A percentile compares a stretch with the other conserved stretches of the same genome.
Conservation (phyloP, 2,113 vertebrate genomes). For the Zosterops hypoxanthus region DNA sequence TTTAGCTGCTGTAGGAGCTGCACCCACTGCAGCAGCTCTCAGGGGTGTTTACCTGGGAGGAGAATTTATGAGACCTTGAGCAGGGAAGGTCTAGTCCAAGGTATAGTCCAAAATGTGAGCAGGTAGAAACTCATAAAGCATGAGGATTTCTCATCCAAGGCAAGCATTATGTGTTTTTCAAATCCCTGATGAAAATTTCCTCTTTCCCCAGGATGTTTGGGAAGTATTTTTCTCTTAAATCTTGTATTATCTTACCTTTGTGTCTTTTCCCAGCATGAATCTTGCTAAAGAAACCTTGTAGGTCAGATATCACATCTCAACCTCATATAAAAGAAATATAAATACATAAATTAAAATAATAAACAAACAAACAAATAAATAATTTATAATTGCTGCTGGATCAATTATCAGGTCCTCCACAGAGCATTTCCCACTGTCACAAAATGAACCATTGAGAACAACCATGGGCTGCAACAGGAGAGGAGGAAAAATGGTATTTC, state of each 20-base stretch:
- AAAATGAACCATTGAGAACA: background rate
- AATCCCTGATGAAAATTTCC: background rate
- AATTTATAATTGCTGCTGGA: background rate
- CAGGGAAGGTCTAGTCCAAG: background rate
- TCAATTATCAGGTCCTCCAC: background rate
- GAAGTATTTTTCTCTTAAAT: background rate
- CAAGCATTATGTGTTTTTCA: background rate
- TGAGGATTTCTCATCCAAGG: background rate
- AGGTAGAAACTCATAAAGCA: background rate
- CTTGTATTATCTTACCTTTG: background rate
- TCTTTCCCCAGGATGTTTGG: background rate
- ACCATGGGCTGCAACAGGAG: background rate
- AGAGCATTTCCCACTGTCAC: background rate
- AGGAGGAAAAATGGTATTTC: background rate
- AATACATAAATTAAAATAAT: too few relatives aligned
- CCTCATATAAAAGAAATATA: background rate
- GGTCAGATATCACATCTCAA: background rate
- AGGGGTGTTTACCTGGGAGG: background rate
- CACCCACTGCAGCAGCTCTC: background rate
- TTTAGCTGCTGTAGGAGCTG: background rate
- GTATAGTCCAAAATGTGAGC: background rate
- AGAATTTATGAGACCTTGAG: background rate
- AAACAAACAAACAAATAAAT: too few relatives aligned
- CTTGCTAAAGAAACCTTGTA: background rate
- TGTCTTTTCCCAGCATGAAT: background rate